Evolutionary conservation across 2,113 vertebrate genomes (phyloP).

Genomic region (Grammomys dolichurus): DNA sequence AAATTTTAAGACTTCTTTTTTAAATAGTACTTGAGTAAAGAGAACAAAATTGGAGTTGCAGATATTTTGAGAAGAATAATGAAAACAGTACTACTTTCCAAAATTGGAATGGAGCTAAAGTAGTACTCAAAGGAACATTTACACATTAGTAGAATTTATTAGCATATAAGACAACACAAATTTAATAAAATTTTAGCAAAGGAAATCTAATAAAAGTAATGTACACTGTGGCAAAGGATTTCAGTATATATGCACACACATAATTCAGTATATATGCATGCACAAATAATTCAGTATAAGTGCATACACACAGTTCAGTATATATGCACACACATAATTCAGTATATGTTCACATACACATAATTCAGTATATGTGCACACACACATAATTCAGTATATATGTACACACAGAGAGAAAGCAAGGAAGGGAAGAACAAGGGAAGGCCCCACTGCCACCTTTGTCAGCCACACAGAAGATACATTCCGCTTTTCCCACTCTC

Average conservation of each 20-base stretch:
- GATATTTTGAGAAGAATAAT: background rate
- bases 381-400: too few species aligned
- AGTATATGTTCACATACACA: too few species aligned
- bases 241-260: background rate
- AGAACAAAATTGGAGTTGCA: background rate
- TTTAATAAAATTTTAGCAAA: background rate
- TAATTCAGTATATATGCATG: too few species aligned
- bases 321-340: too few species aligned
- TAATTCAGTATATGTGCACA: too few species aligned
- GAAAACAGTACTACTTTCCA: background rate
- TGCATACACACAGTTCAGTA: too few species aligned
- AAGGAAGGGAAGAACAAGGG: background rate
- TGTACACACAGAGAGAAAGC: background rate
- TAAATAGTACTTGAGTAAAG: background rate
- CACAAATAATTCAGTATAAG: too few species aligned
- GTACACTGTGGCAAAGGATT: background rate
- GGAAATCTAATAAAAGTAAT: background rate
- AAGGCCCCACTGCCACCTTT: background rate
- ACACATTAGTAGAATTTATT: background rate
- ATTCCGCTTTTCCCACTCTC: background rate
- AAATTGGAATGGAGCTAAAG: conserved; percentile 6
- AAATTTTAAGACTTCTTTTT: conserved; percentile 16
- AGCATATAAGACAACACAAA: conserved; percentile 18
- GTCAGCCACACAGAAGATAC: background rate
- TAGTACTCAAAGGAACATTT: background rate